phyloP scores from a whole-genome alignment of 2,888 invertebrate species.

The Macrosiphum euphorbiae region DNA sequence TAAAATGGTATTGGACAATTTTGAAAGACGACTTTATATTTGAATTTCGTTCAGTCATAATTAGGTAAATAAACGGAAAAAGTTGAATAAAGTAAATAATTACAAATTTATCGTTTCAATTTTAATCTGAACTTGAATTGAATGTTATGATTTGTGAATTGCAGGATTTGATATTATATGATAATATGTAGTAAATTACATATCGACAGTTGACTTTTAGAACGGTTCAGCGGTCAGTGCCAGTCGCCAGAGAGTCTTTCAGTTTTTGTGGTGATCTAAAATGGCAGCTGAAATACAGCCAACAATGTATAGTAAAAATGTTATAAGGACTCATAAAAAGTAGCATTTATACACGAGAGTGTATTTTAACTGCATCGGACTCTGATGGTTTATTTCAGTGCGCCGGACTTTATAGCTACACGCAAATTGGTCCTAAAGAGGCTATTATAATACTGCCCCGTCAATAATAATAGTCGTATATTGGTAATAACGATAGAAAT shows the following conservation, averaged over 20 bases:
- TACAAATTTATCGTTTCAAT: background rate
- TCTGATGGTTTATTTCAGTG: conserved; percentile 58
- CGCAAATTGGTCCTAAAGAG: conserved; percentile 13
- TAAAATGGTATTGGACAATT: background rate
- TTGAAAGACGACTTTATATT: background rate
- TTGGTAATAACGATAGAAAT: background rate
- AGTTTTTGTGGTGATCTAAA: conserved; percentile 24
- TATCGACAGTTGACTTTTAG: conserved; percentile 7
- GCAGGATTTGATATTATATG: background rate
- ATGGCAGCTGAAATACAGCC: conserved; percentile 58
- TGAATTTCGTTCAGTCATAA: background rate
- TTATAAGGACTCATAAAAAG: conserved; percentile 57
- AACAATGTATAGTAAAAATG: conserved; percentile 59
- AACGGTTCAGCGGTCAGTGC: conserved; percentile 26
- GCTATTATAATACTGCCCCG: background rate
- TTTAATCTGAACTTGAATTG: background rate
- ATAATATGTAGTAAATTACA: background rate
- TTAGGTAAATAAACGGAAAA: background rate
- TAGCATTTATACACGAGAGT: conserved; percentile 41
- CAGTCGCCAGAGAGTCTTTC: conserved; percentile 50
- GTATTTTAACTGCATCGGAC: conserved; percentile 11
- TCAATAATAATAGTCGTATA: background rate
- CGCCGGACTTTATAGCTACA: background rate
- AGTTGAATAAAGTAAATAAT: background rate
- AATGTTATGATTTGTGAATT: background rate